Evolutionary conservation across 2,888 invertebrate species (phyloP), one percentile per base, ranked within the genome.

Genomic region (Cordilura impudica): DNA sequence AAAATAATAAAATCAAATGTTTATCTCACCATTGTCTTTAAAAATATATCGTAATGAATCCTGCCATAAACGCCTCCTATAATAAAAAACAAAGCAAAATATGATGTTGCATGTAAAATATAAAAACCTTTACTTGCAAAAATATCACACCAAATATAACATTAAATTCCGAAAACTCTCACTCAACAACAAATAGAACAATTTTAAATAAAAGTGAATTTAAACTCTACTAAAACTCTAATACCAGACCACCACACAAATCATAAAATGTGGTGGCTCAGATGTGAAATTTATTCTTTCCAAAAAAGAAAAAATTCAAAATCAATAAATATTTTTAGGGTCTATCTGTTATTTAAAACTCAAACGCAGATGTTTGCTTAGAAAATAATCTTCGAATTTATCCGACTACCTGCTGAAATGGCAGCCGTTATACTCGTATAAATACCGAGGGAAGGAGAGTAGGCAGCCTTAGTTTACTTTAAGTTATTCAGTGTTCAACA

Each of bases 401-500:
- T 31, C 12, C 0, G 8, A 56, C 51, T 78, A 58, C 67, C 61
- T 72, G 70, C 5, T 47, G 5, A 47, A 21, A 21, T 19, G 8
- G 4, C 14, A 56, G n/a, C 6, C 29, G 8, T 31, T 5, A 60
- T 51, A 5, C 2, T n/a, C 2, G 19, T 71, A 35, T 69, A 78
- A 69, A 70, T 65, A 58, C 14, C 10, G 8, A 31, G 47, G 1
- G 23, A 14, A n/a, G 14, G 6, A 16, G 14, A 26, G 18, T 21
- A 56, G 23, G 7, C 1, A 12, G 10, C 49, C 35, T 84, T 83
- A 86, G 86, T 86, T 76, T 82, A 79, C 81, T 81, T 21, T 54
- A 69, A 85, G 81, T 82, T 77, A 75, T 83, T 45, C 54, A 82
- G 82, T 82, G 87, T 84, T 81, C 81, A 83, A 83, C 84, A 85